Evolutionary conservation across 2,888 invertebrate species (phyloP).

Genomic region (Lithophane ornitopus): DNA sequence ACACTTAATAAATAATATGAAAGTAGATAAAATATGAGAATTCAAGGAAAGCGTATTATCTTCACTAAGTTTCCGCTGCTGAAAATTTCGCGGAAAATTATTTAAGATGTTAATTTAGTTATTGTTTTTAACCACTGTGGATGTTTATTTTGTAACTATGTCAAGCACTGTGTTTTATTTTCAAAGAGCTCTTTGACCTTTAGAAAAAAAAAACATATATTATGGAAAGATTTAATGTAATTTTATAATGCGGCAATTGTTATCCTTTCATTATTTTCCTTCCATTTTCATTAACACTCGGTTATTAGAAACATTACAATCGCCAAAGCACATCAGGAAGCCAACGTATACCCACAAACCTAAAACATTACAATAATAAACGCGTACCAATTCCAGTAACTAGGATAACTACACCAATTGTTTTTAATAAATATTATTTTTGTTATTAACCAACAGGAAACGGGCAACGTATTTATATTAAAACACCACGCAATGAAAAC

Average conservation of each 20-base stretch:
- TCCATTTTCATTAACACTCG: neutral
- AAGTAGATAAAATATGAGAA: constrained; percentile 39
- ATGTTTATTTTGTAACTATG: neutral
- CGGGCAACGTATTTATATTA: constrained; percentile 86
- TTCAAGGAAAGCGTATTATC: constrained; percentile 15
- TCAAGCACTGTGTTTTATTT: neutral
- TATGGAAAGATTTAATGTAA: neutral
- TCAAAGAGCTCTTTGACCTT: fast-evolving
- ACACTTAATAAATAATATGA: constrained; percentile 55
- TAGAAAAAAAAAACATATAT: neutral
- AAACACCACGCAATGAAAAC: constrained; percentile 89
- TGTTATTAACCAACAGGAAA: constrained; percentile 88
- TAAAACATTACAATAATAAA: constrained; percentile 61
- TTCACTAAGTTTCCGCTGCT: constrained; percentile 19
- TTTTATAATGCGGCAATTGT: neutral
- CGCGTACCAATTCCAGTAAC: constrained; percentile 63
- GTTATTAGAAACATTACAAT: constrained; percentile 14
- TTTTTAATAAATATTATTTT: constrained; percentile 86
- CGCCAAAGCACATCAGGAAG: constrained; percentile 38
- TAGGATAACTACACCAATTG: constrained; percentile 80
- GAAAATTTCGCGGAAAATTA: constrained; percentile 13
- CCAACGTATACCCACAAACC: constrained; percentile 26
- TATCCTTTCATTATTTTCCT: neutral
- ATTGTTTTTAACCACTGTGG: neutral
- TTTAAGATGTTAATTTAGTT: neutral